Evolutionary conservation across 2,113 vertebrate species (phyloP).

Genomic region (Nesogale talazaci): DNA sequence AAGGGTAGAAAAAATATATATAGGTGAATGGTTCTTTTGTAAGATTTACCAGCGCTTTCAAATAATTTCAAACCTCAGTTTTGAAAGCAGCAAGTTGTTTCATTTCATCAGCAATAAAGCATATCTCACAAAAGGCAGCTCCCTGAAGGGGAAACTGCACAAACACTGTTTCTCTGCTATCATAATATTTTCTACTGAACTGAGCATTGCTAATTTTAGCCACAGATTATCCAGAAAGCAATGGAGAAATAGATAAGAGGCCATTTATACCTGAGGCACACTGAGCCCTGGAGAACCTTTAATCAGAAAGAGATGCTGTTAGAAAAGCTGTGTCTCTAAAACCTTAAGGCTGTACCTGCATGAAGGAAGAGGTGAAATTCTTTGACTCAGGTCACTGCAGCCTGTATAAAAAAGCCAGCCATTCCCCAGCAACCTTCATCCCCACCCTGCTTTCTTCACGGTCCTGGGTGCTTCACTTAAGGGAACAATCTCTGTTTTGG

Average conservation of each 20-base stretch:
- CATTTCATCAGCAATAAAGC: slow-evolving; percentile 62
- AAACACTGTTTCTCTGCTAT: slow-evolving; percentile 53
- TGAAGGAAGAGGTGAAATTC: slow-evolving; percentile 13
- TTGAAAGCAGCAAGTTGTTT: slow-evolving; percentile 52
- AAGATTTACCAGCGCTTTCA: slow-evolving; percentile 25
- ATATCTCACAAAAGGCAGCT: slow-evolving; percentile 58
- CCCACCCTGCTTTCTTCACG: background rate
- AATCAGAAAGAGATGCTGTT: slow-evolving; percentile 60
- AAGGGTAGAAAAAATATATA: background rate
- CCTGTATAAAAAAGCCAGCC: background rate
- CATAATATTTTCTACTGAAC: slow-evolving; percentile 79
- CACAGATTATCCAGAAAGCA: slow-evolving; percentile 76
- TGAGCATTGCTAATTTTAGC: slow-evolving; percentile 85
- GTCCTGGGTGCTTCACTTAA: background rate
- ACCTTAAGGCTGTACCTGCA: background rate
- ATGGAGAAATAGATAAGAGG: slow-evolving; percentile 78
- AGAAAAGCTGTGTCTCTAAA: background rate
- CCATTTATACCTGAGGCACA: slow-evolving; percentile 66
- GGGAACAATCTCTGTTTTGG: background rate
- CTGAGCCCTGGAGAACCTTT: slow-evolving; percentile 53
- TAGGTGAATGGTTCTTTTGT: slow-evolving; percentile 6
- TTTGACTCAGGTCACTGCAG: slow-evolving; percentile 43
- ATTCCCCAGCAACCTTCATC: background rate
- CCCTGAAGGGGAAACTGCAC: slow-evolving; percentile 58
- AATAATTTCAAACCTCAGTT: slow-evolving; percentile 35